Base-by-base conservation (phyloP, 2,888 invertebrate genomes). In the Chelonus formosanus region DNA sequence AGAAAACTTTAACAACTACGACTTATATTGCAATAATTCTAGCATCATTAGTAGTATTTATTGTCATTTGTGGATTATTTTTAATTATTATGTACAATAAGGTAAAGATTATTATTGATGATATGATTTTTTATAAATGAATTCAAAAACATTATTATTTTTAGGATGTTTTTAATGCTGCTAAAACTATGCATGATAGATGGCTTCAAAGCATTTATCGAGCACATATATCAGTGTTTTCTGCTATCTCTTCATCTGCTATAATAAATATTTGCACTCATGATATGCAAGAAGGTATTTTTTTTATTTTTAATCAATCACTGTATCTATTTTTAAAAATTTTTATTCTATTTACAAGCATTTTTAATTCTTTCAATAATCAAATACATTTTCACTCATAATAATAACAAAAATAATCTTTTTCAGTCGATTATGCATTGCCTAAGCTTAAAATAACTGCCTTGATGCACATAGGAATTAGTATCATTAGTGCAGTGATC, bases 401-500 rank as follows among this genome's bases (percentile, higher is more conserved):
- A 20, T 20, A 20, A 20, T 20, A 20, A 20, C 20, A 20, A 20
- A 20, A 7, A 2, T 55, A 32, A 3, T 59, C 58, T 52, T n/a
- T 70, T 85, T 59, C 76, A 88, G 87, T 88, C 65, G 88, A 88
- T 75, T 83, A 84, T 20, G 84, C 85, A 47, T 79, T 90, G 54
- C 89, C 89, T 1, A 82, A 85, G 73, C 85, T 85, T 1, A 77
- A 86, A 70, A 89, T 89, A 75, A 85, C 85, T 36, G 85, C 89
- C 69, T 73, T 89, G 1, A 87, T 87, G 78, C 87, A 88, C 73
- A 74, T 86, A 32, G 85, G 88, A 73, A 81, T 87, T 47, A 85
- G 86, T 48, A 47, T 84, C 10, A 85, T 86, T 60, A 85, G 86
- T 50, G 68, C 86, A 31, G 71, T 84, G 10, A 83, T 87, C 62